Conservation (phyloP, 2,797 vertebrate species). For the Etheostoma nigrum region DNA sequence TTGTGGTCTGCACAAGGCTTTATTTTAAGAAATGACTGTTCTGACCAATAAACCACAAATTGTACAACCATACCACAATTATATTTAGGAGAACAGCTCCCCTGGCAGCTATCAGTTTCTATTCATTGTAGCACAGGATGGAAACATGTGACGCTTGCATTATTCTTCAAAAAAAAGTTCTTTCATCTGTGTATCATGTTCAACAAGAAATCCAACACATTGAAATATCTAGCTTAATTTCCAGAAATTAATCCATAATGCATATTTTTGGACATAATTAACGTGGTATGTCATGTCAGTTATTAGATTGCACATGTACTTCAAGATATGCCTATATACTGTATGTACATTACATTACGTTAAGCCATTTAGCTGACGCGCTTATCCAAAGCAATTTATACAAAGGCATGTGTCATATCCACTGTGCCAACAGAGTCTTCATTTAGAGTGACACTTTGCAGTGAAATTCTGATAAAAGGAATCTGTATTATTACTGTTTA, state of each 20-base stretch:
- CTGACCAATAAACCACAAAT: neutral
- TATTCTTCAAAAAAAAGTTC: neutral
- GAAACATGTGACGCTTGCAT: neutral
- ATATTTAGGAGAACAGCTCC: neutral
- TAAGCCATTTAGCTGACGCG: no score
- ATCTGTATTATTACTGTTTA: neutral
- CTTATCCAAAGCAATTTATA: no score
- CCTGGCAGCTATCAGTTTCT: slow-evolving; percentile 3
- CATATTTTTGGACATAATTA: neutral
- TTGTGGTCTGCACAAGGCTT: neutral
- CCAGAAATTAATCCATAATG: neutral
- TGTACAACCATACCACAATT: neutral
- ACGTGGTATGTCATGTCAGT: neutral
- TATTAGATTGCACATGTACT: neutral
- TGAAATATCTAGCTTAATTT: neutral
- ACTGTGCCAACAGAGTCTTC: neutral
- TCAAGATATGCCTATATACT: neutral
- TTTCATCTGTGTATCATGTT: neutral
- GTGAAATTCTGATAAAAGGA: neutral
- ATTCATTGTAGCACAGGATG: slow-evolving; percentile 6
- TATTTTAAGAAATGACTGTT: slow-evolving; percentile 17
- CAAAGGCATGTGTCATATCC: no score
- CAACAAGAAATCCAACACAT: neutral
- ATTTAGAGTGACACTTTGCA: neutral
- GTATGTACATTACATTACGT: neutral